Base-by-base conservation (phyloP, 1,140 invertebrate species). In the Hycleus phaleratus region DNA sequence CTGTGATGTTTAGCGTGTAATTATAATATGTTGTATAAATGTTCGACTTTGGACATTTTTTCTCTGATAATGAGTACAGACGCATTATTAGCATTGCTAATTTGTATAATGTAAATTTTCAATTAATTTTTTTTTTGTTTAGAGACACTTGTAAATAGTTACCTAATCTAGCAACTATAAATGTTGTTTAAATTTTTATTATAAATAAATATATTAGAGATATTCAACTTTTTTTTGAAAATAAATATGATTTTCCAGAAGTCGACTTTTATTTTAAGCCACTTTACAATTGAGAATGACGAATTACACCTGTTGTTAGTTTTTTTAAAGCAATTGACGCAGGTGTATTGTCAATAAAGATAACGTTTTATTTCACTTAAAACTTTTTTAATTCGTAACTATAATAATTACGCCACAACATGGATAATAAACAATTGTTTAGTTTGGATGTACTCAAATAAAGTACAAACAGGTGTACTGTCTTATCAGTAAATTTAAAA, bases 1-100 rank as follows among this genome's bases (percentile, higher is more conserved):
- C 66, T 68, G 66, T 68, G 66, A 68, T 68, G 63, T 65, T 64
- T 49, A 49, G 38, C 8, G 7, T 12, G n/a, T 24, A 25, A 46
- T 46, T n/a, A 7, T 24, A n/a, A 12, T 12, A 6, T 11, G 12
- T n/a, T 46, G 4, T 46, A 18, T 10, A 46, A 12, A 52, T 59
- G 60, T 62, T 51, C 47, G 43, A 62, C 55, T 42, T n/a, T 42
- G 55, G 52, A 55, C 47, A 47, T 51, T 56, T 24, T 18, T 12
- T 18, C 2, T 12, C 32, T 5, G 7, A n/a, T 10, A 59, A 38
- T 50, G 54, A 52, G 47, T 40, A 46, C 56, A 44, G n/a, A 5
- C n/a, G n/a, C 43, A 44, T 24, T 18, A 18, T 18, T 44, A 44
- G 18, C 43, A 44, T 11, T 44, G 43, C n/a, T 42, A 42, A 42